Conservation (phyloP, 2,888 invertebrate species). For the Gryllus longicercus region DNA sequence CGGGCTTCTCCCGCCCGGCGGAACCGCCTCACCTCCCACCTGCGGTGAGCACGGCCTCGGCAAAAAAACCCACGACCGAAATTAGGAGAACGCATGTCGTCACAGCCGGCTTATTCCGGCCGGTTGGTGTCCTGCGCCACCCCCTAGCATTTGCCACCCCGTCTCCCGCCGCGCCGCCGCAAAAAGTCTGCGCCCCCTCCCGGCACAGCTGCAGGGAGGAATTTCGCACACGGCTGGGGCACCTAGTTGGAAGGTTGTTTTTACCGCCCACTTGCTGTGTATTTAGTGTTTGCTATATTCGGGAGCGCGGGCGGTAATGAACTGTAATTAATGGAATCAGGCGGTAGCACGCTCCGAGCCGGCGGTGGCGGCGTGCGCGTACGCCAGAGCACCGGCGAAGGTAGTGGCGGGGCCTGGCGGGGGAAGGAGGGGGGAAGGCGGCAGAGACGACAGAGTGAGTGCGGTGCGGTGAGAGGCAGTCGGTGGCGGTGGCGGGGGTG, state of each 20-base stretch:
- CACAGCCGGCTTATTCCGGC: too few species aligned
- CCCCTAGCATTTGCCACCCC: too few species aligned
- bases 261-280: neutral
- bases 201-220: neutral
- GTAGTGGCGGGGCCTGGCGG: neutral
- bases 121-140: too few species aligned
- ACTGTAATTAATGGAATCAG: slow-evolving; percentile 9
- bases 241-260: neutral
- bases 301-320: neutral
- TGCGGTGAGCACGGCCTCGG: too few species aligned
- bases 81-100: too few species aligned
- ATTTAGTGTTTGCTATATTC: slow-evolving; percentile 3
- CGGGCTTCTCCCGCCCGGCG: too few species aligned
- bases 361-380: neutral
- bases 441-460: neutral
- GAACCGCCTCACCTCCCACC: too few species aligned
- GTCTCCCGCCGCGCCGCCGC: neutral
- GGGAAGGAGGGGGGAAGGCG: neutral
- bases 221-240: neutral
- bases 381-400: neutral
- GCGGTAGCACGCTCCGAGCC: neutral
- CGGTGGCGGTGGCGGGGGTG: neutral
- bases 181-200: neutral
- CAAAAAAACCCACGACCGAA: too few species aligned
- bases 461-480: neutral